Base-by-base conservation (phyloP, 2,113 vertebrate genomes). In the Callorhinus ursinus region DNA sequence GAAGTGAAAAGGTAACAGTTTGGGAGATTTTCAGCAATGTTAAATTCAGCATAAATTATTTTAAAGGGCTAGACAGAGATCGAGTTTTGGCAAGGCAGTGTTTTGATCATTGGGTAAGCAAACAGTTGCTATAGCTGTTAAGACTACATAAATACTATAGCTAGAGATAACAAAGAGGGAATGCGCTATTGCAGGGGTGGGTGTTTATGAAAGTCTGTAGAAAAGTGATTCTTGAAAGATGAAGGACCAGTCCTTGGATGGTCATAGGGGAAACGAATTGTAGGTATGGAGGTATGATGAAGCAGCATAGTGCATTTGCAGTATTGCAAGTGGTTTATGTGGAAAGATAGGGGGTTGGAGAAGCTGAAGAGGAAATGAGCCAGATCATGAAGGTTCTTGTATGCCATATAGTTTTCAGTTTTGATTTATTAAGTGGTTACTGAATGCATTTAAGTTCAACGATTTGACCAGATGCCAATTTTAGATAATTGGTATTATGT, bases 11-110 rank as follows among this genome's bases (percentile, higher is more conserved):
- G 2, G 2, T 79, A 46, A 67, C 19, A 16, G 5, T 95, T 92
- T 86, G n/a, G 53, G 59, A 77, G 83, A 71, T 39, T 87, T 94
- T 90, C 46, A 91, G 36, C 49, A 69, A 0, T 91, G 72, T 97
- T 97, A 92, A 90, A 94, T 90, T 96, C 19, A 88, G 22, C 76
- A 63, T 77, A 36, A 76, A 59, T 93, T 91, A 36, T 88, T 95
- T 96, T 89, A 76, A 95, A 95, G 18, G n/a, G 21, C 65, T 88
- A 53, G 76, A 71, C 14, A 77, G 11, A 89, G 65, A n/a, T 82
- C 42, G 19, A 61, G 46, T 88, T 97, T 94, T 86, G 94, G 87
- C 49, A 83, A 86, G 61, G 42, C 84, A 90, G 55, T n/a, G 77
- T 90, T 46, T 77, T 92, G 55, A 63, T 85, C 33, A 76, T 80